Conservation (phyloP, 1,140 invertebrate genomes). For the Ceratosolen fusciceps region DNA sequence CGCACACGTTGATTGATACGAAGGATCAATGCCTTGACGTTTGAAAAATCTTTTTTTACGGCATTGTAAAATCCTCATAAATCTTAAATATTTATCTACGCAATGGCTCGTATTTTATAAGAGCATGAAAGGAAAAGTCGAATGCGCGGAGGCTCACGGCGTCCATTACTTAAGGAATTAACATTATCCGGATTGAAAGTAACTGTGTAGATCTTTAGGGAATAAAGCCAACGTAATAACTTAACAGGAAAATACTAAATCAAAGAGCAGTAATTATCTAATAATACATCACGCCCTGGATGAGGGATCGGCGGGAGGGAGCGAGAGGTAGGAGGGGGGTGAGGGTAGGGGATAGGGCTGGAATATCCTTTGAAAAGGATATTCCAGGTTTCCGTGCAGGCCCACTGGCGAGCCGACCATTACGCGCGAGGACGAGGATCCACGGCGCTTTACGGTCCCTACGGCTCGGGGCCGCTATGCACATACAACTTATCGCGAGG, state of each 20-base stretch:
- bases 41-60: too few species aligned
- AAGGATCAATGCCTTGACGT: too few species aligned
- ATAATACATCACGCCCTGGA: not conserved
- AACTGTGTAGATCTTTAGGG: too few species aligned
- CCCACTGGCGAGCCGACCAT: not conserved
- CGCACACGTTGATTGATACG: not conserved
- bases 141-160: not conserved
- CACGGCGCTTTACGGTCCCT: not conserved
- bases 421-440: not conserved
- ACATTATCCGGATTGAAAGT: too few species aligned
- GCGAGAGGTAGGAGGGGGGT: too few species aligned
- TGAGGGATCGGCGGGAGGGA: too few species aligned
- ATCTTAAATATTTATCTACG: not conserved
- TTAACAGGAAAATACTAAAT: not conserved
- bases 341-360: too few species aligned
- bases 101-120: not conserved
- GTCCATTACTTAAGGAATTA: not conserved
- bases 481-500: constrained; percentile 10
- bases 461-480: not conserved
- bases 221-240: not conserved
- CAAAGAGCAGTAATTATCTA: not conserved
- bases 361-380: not conserved
- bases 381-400: not conserved
- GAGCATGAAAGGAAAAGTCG: not conserved
- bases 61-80: not conserved